phyloP scores from a whole-genome alignment of 2,888 invertebrate species.

The Amiota mariae region DNA sequence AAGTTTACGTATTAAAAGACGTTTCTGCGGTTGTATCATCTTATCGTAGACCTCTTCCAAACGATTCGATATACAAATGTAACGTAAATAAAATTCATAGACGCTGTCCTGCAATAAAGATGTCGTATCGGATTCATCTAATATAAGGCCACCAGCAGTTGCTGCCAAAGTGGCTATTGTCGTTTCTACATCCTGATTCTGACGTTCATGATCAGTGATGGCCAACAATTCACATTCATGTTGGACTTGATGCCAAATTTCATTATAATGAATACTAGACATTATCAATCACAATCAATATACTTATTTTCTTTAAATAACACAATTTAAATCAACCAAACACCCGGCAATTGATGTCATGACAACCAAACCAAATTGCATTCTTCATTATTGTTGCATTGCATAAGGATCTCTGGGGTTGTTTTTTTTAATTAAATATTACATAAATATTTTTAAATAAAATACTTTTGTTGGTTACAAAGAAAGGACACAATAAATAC shows the following conservation, averaged over 20 bases:
- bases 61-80: slow-evolving; percentile 83
- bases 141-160: slow-evolving; percentile 49
- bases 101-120: slow-evolving; percentile 75
- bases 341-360: slow-evolving; percentile 41
- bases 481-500: not conserved
- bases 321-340: not conserved
- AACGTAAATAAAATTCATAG: slow-evolving; percentile 85
- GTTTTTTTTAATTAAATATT: not conserved
- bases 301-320: not conserved
- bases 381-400: not conserved
- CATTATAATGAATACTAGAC: slow-evolving; percentile 84
- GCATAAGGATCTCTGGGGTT: not conserved
- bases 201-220: slow-evolving; percentile 76
- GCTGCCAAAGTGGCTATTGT: slow-evolving; percentile 74
- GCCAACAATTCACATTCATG: slow-evolving; percentile 71
- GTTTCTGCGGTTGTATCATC: slow-evolving; percentile 93
- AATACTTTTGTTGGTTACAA: slow-evolving; percentile 3
- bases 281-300: slow-evolving; percentile 75
- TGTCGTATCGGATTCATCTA: slow-evolving; percentile 73
- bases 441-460: no score
- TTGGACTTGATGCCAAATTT: slow-evolving; percentile 80
- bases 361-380: slow-evolving; percentile 19
- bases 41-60: slow-evolving; percentile 91
- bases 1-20: slow-evolving; percentile 81
- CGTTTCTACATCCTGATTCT: slow-evolving; percentile 76